Percentiles rank a stretch among this genome's conserved stretches.
phyloP scores from a whole-genome alignment of 1,140 invertebrate genomes.

The Dinothrombium tinctorium region DNA sequence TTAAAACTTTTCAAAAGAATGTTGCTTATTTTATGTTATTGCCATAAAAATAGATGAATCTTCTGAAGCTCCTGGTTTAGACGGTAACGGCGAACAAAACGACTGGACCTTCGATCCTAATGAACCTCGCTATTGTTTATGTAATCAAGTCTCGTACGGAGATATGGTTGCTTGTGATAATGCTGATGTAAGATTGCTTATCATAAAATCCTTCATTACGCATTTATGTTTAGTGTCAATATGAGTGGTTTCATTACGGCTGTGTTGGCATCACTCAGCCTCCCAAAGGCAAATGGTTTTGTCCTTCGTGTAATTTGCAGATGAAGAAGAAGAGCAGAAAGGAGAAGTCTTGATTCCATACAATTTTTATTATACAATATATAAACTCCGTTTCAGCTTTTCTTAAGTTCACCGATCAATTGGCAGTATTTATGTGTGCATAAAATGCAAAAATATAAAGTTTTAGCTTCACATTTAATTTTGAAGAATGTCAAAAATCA shows the following conservation, averaged over 20 bases:
- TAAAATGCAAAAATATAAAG: too few species aligned
- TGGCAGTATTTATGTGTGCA: too few species aligned
- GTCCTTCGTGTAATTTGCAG: conserved; percentile 46
- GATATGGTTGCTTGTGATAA: conserved; percentile 99
- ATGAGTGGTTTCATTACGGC: conserved; percentile 96
- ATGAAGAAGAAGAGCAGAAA: not conserved
- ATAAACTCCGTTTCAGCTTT: too few species aligned
- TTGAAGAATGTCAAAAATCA: too few species aligned
- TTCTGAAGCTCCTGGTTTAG: conserved; percentile 18
- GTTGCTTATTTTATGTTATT: not conserved
- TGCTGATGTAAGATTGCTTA: conserved; percentile 43
- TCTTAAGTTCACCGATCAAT: too few species aligned
- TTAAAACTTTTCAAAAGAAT: not conserved
- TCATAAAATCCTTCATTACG: not conserved
- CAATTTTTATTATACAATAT: too few species aligned
- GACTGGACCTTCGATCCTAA: conserved; percentile 30
- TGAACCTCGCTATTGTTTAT: conserved; percentile 86
- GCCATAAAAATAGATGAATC: conserved; percentile 25
- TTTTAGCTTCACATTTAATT: too few species aligned
- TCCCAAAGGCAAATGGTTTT: conserved; percentile 96
- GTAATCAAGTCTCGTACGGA: conserved; percentile 92
- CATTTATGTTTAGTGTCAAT: conserved; percentile 45
- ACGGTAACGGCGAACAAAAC: conserved; percentile 18
- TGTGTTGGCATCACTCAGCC: conserved; percentile 86
- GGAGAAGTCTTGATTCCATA: not conserved